Evolutionary conservation across 1,140 invertebrate genomes (phyloP).

Genomic region (Atopsyche davidsoni): DNA sequence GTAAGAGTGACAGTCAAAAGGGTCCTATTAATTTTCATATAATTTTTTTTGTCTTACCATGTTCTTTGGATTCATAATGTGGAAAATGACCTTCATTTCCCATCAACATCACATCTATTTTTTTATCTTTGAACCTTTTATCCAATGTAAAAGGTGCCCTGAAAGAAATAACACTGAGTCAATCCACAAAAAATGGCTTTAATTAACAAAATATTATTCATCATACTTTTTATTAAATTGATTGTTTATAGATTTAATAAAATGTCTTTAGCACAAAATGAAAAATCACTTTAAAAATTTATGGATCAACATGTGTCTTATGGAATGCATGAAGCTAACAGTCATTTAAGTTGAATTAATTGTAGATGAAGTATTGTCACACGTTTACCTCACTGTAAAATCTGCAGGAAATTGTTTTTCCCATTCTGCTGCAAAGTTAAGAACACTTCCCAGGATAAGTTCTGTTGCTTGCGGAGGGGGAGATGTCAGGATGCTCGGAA

Average conservation of each 20-base stretch:
- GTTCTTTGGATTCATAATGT: constrained; percentile 48
- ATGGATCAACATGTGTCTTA: background rate
- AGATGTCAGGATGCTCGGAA: constrained; percentile 49
- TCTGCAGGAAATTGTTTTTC: constrained; percentile 53
- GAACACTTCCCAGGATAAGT: constrained; percentile 59
- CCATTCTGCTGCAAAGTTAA: constrained; percentile 72
- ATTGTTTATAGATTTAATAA: background rate
- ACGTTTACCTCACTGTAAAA: constrained; percentile 46
- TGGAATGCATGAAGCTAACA: background rate
- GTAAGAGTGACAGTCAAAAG: too few relatives aligned
- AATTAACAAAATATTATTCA: background rate
- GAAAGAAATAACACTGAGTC: too few relatives aligned
- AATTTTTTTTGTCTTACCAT: too few relatives aligned
- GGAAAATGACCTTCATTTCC: constrained; percentile 49
- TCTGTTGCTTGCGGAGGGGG: constrained; percentile 45
- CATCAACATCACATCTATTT: constrained; percentile 56
- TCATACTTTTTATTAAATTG: background rate
- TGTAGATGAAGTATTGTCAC: constrained; percentile 7
- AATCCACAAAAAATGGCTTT: constrained; percentile 16
- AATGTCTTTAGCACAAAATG: background rate
- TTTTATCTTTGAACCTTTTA: constrained; percentile 36
- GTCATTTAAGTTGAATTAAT: background rate
- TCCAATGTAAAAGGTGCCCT: constrained; percentile 44
- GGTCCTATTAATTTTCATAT: too few relatives aligned
- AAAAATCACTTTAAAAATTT: background rate